These are phyloP conservation scores for Leptarthrus brevirostris DNA, from an alignment of 2,888 invertebrate species.

Conservation along the genomic window DNA sequence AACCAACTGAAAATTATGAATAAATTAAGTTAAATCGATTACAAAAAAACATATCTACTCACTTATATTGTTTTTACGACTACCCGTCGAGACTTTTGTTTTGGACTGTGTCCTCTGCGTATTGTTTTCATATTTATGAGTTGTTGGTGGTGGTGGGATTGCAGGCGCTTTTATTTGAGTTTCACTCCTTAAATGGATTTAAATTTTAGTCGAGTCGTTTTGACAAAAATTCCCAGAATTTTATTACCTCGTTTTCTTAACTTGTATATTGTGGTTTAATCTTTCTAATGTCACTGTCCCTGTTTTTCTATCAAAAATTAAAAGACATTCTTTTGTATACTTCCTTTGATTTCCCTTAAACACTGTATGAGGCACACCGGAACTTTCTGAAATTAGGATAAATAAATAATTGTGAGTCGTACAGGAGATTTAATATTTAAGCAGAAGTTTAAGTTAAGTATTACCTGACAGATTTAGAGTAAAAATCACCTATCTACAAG, in stretches of 20 bases:
- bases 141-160: slow-evolving; percentile 55
- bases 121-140: slow-evolving; percentile 67
- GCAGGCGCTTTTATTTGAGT: slow-evolving; percentile 62
- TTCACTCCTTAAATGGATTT: slow-evolving; percentile 59
- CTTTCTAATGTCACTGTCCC: slow-evolving; percentile 95
- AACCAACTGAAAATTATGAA: slow-evolving; percentile 62
- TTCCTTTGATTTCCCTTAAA: slow-evolving; percentile 95
- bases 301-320: slow-evolving; percentile 91
- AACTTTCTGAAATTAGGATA: slow-evolving; percentile 75
- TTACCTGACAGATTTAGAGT: too few species aligned
- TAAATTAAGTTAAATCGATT: too few species aligned
- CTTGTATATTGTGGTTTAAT: slow-evolving; percentile 89
- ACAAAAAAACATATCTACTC: slow-evolving; percentile 58
- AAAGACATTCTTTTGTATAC: slow-evolving; percentile 89
- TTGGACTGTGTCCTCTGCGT: slow-evolving; percentile 73
- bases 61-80: slow-evolving; percentile 68
- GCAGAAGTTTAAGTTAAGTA: too few species aligned
- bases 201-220: neutral
- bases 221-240: neutral
- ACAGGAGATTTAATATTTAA: too few species aligned
- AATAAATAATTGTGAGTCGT: neutral
- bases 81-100: slow-evolving; percentile 71
- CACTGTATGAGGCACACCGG: slow-evolving; percentile 90
- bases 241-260: slow-evolving; percentile 86
- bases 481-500: too few species aligned